A percentile compares a stretch with the other conserved stretches of the same genome.
These are phyloP conservation scores for Elephas maximus DNA, from an alignment of 2,113 vertebrate genomes.

Conservation along the genomic window DNA sequence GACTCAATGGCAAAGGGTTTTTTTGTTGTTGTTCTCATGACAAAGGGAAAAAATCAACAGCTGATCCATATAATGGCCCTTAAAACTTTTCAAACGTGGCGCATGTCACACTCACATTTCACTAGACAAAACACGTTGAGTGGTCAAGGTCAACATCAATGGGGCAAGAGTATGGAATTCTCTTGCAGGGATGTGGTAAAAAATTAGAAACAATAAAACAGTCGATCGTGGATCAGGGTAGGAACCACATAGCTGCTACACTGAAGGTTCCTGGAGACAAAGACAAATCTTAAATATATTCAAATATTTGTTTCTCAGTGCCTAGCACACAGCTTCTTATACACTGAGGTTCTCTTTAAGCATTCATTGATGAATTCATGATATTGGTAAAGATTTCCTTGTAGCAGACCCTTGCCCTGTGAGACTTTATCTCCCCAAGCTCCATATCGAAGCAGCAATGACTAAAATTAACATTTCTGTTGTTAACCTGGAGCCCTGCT, in stretches of 20 bases:
- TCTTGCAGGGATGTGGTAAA: neutral
- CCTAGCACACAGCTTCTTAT: neutral
- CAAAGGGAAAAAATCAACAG: neutral
- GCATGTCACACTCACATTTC: neutral
- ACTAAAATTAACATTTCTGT: slow-evolving; percentile 58
- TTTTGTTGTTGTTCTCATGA: neutral
- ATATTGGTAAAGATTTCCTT: neutral
- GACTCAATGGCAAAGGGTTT: no score
- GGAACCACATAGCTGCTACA: neutral
- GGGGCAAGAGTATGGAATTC: neutral
- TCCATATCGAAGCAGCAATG: neutral
- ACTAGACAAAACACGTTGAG: neutral
- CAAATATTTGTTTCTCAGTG: neutral
- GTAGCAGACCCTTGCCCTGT: neutral
- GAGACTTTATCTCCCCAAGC: neutral
- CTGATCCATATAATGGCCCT: neutral
- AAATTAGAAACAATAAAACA: slow-evolving; percentile 13
- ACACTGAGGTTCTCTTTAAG: slow-evolving; percentile 4
- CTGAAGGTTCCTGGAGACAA: neutral
- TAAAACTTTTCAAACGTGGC: neutral
- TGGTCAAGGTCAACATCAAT: neutral
- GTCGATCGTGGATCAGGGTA: neutral
- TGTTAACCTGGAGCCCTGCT: neutral
- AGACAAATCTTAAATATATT: neutral
- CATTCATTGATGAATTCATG: slow-evolving; percentile 51